Evolutionary conservation across 2,797 vertebrate species (phyloP).

Genomic region (Austrolebias charrua): DNA sequence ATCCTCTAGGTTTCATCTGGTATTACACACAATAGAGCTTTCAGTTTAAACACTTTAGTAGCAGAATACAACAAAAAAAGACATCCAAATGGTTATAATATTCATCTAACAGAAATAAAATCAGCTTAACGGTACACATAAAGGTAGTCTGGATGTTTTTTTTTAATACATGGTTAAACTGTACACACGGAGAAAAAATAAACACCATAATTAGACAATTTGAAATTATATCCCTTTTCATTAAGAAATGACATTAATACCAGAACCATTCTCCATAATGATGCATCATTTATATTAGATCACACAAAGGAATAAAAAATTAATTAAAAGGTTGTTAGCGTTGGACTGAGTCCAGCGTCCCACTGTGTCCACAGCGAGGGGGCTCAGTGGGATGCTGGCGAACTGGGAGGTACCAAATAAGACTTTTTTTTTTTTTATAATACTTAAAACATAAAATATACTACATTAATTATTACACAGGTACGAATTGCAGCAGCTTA

Average conservation of each 20-base stretch:
- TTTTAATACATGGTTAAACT: conserved; percentile 95
- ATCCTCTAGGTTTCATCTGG: conserved; percentile 46
- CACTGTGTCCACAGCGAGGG: conserved; percentile 67
- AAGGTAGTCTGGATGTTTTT: conserved; percentile 82
- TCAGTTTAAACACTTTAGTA: conserved; percentile 69
- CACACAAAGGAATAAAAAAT: conserved; percentile 83
- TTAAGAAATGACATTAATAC: conserved; percentile 98
- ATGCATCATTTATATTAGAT: conserved; percentile 85
- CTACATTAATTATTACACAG: conserved; percentile 83
- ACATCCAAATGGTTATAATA: conserved; percentile 51
- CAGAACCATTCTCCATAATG: conserved; percentile 86
- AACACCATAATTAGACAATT: conserved; percentile 94
- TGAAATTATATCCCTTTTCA: conserved; percentile 99
- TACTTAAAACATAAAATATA: conserved; percentile 85
- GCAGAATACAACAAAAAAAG: conserved; percentile 85
- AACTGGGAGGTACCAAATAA: conserved; percentile 84
- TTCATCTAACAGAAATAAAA: conserved; percentile 75
- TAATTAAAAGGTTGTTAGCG: conserved; percentile 83
- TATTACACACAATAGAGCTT: conserved; percentile 53
- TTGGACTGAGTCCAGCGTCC: conserved; percentile 76
- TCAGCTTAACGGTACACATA: conserved; percentile 75
- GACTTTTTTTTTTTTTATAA: conserved; percentile 81
- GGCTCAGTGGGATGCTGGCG: conserved; percentile 62
- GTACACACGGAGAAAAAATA: conserved; percentile 84
- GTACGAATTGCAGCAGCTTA: conserved; percentile 81